These are phyloP conservation scores for Temnothorax longispinosus DNA, from an alignment of 1,140 invertebrate genomes.

Conservation along the genomic window DNA sequence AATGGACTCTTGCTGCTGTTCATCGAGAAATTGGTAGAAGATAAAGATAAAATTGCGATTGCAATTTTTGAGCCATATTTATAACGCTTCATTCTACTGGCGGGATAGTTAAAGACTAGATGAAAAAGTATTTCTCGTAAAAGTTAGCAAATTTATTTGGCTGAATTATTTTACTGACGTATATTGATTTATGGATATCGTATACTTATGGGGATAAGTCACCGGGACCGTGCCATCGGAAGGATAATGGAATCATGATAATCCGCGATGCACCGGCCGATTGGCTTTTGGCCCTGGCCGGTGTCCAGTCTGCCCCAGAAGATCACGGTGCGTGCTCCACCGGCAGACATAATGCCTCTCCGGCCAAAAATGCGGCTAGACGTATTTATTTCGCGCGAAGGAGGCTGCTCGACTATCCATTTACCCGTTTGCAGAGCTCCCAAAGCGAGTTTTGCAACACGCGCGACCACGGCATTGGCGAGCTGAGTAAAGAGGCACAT, in stretches of 20 bases:
- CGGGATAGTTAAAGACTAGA: too few species aligned
- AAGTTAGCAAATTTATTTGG: not conserved
- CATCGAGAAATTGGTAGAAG: not conserved
- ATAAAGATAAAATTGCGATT: not conserved
- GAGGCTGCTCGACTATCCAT: conserved; percentile 66
- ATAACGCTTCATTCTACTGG: not conserved
- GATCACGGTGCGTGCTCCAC: conserved; percentile 45
- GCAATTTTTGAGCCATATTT: not conserved
- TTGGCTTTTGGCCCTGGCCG: conserved; percentile 79
- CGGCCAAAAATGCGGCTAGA: conserved; percentile 77
- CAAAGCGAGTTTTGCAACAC: conserved; percentile 65
- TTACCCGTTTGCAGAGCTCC: conserved; percentile 61
- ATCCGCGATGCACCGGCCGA: conserved; percentile 67
- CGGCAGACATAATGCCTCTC: conserved; percentile 74
- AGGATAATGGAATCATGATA: conserved; percentile 77
- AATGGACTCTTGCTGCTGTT: not conserved
- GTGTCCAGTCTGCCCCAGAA: conserved; percentile 73
- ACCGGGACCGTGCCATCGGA: conserved; percentile 55
- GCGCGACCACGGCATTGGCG: conserved; percentile 5
- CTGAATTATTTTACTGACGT: not conserved
- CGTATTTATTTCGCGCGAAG: conserved; percentile 79
- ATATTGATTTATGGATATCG: not conserved
- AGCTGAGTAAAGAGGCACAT: not conserved
- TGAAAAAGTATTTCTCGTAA: not conserved
- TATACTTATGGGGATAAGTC: not conserved